Percentiles rank a stretch among this genome's conserved stretches.
Conservation (phyloP, 2,888 invertebrate species). For the Tetropium fuscum region DNA sequence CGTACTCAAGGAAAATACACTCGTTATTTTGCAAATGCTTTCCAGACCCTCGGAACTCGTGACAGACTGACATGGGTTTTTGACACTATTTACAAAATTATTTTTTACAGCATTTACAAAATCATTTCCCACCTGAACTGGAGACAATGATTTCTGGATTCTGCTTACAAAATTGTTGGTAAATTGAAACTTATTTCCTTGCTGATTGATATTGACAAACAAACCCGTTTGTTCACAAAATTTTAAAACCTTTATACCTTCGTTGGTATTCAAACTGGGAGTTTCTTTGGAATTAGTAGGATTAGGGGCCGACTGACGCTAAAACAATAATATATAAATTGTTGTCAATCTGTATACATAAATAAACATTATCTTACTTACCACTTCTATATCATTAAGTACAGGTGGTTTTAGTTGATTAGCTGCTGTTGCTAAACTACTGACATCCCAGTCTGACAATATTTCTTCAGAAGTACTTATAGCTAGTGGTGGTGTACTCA, state of each 20-base stretch:
- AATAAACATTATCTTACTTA: not conserved
- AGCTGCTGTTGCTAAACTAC: too few species aligned
- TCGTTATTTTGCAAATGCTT: not conserved
- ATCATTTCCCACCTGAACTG: too few species aligned
- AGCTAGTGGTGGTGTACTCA: not conserved
- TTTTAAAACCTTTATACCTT: not conserved
- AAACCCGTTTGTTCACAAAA: not conserved
- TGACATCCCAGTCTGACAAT: conserved; percentile 29
- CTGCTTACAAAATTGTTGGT: too few species aligned
- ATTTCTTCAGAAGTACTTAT: too few species aligned
- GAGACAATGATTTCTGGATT: too few species aligned
- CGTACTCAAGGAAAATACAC: conserved; percentile 3
- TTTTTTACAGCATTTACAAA: not conserved
- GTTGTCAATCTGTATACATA: too few species aligned
- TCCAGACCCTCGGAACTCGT: not conserved
- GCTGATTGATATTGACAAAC: not conserved
- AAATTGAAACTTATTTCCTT: too few species aligned
- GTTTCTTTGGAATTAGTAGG: not conserved
- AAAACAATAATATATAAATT: conserved; percentile 7
- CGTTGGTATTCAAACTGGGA: not conserved
- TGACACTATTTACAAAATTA: too few species aligned
- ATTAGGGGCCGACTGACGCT: conserved; percentile 20
- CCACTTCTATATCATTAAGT: conserved; percentile 11
- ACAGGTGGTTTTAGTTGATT: too few species aligned
- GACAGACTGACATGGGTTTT: too few species aligned